These are phyloP conservation scores for Colaptes auratus DNA, from an alignment of 2,113 vertebrate genomes.

Conservation along the genomic window DNA sequence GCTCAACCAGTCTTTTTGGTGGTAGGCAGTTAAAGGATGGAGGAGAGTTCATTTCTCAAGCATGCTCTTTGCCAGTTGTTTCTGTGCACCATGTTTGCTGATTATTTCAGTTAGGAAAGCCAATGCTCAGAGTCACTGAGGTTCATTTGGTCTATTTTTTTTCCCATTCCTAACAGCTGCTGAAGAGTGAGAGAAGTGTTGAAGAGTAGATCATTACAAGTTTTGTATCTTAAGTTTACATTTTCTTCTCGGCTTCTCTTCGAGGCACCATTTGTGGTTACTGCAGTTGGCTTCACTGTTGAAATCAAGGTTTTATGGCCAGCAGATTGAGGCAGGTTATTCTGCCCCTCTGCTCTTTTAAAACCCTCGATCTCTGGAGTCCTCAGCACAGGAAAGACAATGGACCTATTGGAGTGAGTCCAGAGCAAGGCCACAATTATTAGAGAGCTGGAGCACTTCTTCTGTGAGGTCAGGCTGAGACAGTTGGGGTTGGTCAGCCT, in stretches of 20 bases:
- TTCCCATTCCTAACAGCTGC: background rate
- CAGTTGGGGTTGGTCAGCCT: no score
- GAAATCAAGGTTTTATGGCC: background rate
- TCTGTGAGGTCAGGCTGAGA: no score
- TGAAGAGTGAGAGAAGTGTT: background rate
- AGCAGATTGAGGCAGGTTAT: no score
- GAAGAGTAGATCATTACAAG: background rate
- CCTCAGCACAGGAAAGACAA: no score
- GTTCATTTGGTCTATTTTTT: background rate
- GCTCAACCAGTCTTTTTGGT: background rate
- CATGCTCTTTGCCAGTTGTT: fast-evolving
- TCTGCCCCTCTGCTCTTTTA: no score
- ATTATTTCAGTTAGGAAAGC: background rate
- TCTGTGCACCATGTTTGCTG: background rate
- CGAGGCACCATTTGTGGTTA: background rate
- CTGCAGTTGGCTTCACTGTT: background rate
- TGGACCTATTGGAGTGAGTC: no score
- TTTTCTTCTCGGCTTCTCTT: background rate
- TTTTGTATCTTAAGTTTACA: background rate
- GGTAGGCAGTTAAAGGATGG: background rate
- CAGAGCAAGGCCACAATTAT: no score
- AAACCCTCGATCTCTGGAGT: no score
- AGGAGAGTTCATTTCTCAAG: background rate
- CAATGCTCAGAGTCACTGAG: background rate
- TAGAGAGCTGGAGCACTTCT: no score